These are phyloP conservation scores for Caenorhabditis plicata DNA, from an alignment of 2,888 invertebrate genomes.

Conservation along the genomic window DNA sequence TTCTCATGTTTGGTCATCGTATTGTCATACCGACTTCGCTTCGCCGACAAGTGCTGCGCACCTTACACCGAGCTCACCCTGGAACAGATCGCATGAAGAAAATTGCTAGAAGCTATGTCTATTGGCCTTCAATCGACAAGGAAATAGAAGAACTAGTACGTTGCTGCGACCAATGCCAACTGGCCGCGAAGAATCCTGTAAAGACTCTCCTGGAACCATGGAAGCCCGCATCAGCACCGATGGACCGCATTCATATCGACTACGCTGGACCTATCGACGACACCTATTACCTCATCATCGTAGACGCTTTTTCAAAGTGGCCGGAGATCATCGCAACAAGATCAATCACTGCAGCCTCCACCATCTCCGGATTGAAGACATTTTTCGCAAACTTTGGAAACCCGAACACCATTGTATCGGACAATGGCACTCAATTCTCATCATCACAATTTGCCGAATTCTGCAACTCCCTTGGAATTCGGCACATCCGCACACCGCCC, in stretches of 20 bases:
- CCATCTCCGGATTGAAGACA: conserved; percentile 34
- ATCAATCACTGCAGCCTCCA: conserved; percentile 21
- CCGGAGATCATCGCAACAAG: conserved; percentile 60
- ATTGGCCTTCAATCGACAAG: conserved; percentile 55
- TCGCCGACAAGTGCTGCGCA: conserved; percentile 2
- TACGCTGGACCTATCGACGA: conserved; percentile 66
- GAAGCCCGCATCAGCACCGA: conserved; percentile 54
- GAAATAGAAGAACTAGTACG: conserved; percentile 36
- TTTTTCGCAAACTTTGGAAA: conserved; percentile 51
- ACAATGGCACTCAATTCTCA: conserved; percentile 65
- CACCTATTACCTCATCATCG: conserved; percentile 63
- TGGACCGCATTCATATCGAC: conserved; percentile 67
- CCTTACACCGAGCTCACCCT: background rate
- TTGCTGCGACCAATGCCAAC: conserved; percentile 45
- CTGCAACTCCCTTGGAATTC: too few species aligned
- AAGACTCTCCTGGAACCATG: conserved; percentile 53
- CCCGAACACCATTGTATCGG: conserved; percentile 56
- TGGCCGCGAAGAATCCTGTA: conserved; percentile 31
- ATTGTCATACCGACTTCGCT: conserved; percentile 51
- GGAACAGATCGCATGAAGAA: background rate
- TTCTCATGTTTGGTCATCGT: conserved; percentile 29
- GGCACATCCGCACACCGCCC: too few species aligned
- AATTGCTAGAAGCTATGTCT: conserved; percentile 38
- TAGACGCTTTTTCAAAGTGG: conserved; percentile 68
- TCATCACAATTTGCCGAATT: too few species aligned